Evolutionary conservation across 1,140 invertebrate species (phyloP), one percentile per base, ranked within the genome.

Genomic region (Belonocnema kinseyi): DNA sequence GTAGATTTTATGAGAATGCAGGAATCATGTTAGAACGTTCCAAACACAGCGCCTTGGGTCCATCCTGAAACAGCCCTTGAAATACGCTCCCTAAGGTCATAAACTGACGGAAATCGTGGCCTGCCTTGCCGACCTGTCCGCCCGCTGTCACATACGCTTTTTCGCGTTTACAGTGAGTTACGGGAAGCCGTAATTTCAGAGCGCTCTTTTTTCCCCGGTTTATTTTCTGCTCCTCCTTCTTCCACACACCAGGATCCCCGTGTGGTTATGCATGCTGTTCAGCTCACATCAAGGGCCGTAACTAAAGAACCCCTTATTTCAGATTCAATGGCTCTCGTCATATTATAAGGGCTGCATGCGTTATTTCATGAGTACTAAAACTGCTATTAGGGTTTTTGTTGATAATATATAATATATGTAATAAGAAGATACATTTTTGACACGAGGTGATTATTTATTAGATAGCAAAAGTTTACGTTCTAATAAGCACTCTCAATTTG

Each of bases 11-110:
- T 21, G 82, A 85, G 85, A 85, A 85, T 87, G 86, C 80, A 82
- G 80, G 82, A 87, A 87, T 79, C 85, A 80, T 86, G 85, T 87
- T 80, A 78, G 78, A 77, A 72, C 76, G 76, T 61, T 50, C 53
- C 56, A 66, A 80, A 85, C 40, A 74, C 76, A 76, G 78, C 50
- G 77, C 14, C 26, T 70, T 54, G 58, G 19, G n/a, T 26, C 66
- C 73, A 70, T 51, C 58, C 77, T 73, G 53, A 71, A 72, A 73
- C 72, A 54, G 51, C 33, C 58, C 40, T 80, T 73, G 33, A 73
- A 78, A 78, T 77, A 77, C 66, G 76, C 77, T 54, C 75, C 80
- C 75, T 75, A 82, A 76, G 73, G 75, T 82, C 75, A 82, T 88
- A 85, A 86, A 86, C 85, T 76, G 77, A 72, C 70, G 74, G 76